Evolutionary conservation across 2,113 vertebrate species (phyloP), one percentile per base, ranked within the genome.

Genomic region (Chiloscyllium plagiosum): DNA sequence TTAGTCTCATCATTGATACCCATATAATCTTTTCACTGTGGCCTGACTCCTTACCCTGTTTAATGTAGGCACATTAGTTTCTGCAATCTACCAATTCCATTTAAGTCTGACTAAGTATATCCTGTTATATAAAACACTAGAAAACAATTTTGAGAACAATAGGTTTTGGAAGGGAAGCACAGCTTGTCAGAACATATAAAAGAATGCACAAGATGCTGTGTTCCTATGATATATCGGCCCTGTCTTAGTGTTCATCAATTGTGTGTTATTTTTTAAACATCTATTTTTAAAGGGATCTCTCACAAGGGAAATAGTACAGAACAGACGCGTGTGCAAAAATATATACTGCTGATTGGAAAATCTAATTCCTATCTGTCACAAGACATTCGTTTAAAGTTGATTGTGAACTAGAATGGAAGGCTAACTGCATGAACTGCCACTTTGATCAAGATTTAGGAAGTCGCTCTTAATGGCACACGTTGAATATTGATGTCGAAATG

Each of bases 391-490:
- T 95, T 13, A 76, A 70, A 12, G 26, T 17, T 50, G 42, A 70
- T 26, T 72, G 37, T 95, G 68, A 72, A 95, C 42, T 70, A 72
- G 94, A 95, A 95, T 50, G 69, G 37, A 95, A 95, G 33, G 94
- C 94, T 95, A 24, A 95, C 68, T 72, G 69, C 94, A 47, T 33
- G 42, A 72, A 68, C 42, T 76, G 94, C 22, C 94, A 72, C 93
- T 95, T 72, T 29, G 68, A 72, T 95, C 42, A 72, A 72, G 69
- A 95, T 95, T 95, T 95, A 95, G 69, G 42, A 72, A 95, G 68
- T 72, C 10, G 47, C 42, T 70, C 29, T 72, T 47, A 76, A 72
- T 95, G 94, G 94, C 42, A 3, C 94, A 52, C 94, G 7, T 72
- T 70, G 94, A 29, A 52, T 72, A 95, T 95, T 95, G 68, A 72